Base-by-base conservation (phyloP, 1,140 invertebrate genomes). In the Calephelis nemesis region DNA sequence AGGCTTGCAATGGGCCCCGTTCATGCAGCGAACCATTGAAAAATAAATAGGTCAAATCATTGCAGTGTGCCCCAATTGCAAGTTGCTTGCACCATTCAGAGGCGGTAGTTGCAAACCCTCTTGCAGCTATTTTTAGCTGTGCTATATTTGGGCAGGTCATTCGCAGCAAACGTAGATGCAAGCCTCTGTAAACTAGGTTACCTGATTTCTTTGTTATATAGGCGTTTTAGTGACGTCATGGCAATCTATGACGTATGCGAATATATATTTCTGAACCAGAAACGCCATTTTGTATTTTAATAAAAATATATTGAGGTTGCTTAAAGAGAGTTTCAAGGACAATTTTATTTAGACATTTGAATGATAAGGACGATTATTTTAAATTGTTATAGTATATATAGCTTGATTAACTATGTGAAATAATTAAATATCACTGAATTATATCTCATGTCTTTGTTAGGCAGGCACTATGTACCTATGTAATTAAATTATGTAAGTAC, bases 101-200 rank as follows among this genome's bases (percentile, higher is more conserved):
- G 74, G 76, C 60, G 66, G 75, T 72, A 70, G 48, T 72, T 78
- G 74, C 78, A 70, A 73, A 75, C 75, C 81, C 82, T 79, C 74
- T 39, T 39, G 72, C 65, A 73, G 84, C 86, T 88, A 91, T 87
- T 82, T 83, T 84, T 91, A 91, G 85, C 74, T 78, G 88, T 74
- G 87, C 88, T 91, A 90, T 91, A 87, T 91, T 91, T 84, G 88
- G 84, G 87, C 81, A 85, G 87, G 88, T 90, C 87, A 86, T 90
- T 85, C 84, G 83, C 82, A 83, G 78, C 74, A 66, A 66, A 66
- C 52, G 65, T 84, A 85, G 79, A 82, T 87, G 82, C 83, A 86
- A 79, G 82, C 85, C 84, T 84, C 84, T 79, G 76, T 84, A 84
- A 91, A 87, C 74, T 91, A 90, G 87, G 87, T 91, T 88, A 88